A percentile compares a stretch with the other conserved stretches of the same genome.
phyloP scores from a whole-genome alignment of 2,888 invertebrate species.

The Halictus ligatus region DNA sequence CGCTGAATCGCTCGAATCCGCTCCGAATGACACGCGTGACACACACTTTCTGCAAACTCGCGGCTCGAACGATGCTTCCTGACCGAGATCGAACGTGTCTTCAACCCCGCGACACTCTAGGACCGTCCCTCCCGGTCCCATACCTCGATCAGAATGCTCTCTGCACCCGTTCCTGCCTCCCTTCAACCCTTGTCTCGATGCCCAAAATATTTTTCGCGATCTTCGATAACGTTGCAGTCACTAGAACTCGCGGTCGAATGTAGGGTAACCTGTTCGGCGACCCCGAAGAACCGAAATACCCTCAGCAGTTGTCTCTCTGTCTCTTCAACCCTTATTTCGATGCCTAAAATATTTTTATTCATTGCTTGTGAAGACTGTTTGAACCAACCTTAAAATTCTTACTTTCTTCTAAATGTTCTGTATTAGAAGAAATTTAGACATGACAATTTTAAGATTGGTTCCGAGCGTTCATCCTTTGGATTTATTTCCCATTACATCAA shows the following conservation, averaged over 20 bases:
- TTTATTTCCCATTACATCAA: no score
- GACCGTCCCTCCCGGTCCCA: background rate
- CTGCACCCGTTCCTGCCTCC: background rate
- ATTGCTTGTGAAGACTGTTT: background rate
- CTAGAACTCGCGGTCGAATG: no score
- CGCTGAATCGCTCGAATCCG: constrained; percentile 20
- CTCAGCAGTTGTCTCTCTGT: background rate
- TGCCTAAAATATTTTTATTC: background rate
- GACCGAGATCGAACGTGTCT: constrained; percentile 7
- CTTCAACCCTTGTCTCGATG: no score
- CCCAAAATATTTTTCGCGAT: no score
- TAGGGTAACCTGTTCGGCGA: no score
- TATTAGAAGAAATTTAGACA: background rate
- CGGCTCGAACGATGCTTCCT: background rate
- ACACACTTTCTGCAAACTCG: constrained; percentile 12
- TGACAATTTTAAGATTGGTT: no score
- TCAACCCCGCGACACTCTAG: background rate
- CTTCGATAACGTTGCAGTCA: no score
- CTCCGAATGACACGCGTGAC: constrained; percentile 7
- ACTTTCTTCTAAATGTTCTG: background rate
- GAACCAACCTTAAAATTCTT: background rate
- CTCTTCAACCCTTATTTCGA: background rate
- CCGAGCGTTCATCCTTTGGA: no score
- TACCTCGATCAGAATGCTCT: background rate
- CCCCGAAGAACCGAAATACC: no score